Percentiles rank a stretch among this genome's conserved stretches.
Evolutionary conservation across 2,113 vertebrate genomes (phyloP).

Genomic region (Cololabis saira): DNA sequence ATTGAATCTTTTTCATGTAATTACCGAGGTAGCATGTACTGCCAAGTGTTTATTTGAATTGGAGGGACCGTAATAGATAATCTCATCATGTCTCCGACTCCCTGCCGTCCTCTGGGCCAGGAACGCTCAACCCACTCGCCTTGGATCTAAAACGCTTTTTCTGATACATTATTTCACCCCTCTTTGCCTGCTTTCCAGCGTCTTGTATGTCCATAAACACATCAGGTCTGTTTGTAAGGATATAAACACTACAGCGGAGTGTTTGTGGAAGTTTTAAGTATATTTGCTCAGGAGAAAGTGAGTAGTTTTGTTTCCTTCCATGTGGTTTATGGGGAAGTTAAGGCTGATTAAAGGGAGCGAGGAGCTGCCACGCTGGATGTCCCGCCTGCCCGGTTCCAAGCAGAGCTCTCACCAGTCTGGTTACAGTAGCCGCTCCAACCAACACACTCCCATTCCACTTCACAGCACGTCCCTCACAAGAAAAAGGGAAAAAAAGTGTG

Average conservation of each 20-base stretch:
- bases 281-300: slow-evolving; percentile 22
- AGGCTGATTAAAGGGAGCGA: slow-evolving; percentile 42
- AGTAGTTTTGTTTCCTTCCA: slow-evolving; percentile 23
- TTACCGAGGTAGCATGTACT: slow-evolving; percentile 21
- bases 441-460: slow-evolving; percentile 30
- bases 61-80: slow-evolving; percentile 27
- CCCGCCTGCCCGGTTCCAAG: slow-evolving; percentile 19
- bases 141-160: neutral
- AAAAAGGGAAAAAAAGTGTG: neutral
- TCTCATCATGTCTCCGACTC: slow-evolving; percentile 30
- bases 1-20: slow-evolving; percentile 46
- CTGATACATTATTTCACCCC: neutral
- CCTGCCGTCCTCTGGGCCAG: neutral
- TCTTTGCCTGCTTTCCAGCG: neutral
- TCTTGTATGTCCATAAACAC: slow-evolving; percentile 18
- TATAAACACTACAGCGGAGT: neutral
- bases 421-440: slow-evolving; percentile 28
- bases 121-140: slow-evolving; percentile 4
- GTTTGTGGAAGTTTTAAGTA: slow-evolving; percentile 9
- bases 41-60: slow-evolving; percentile 65
- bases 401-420: slow-evolving; percentile 32
- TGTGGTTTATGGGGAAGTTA: slow-evolving; percentile 34
- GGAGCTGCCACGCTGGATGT: slow-evolving; percentile 11
- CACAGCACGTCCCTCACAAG: slow-evolving; percentile 14
- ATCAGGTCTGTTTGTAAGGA: neutral